These are phyloP conservation scores for Lucifuga dentata DNA, from an alignment of 2,113 vertebrate species.

Conservation along the genomic window DNA sequence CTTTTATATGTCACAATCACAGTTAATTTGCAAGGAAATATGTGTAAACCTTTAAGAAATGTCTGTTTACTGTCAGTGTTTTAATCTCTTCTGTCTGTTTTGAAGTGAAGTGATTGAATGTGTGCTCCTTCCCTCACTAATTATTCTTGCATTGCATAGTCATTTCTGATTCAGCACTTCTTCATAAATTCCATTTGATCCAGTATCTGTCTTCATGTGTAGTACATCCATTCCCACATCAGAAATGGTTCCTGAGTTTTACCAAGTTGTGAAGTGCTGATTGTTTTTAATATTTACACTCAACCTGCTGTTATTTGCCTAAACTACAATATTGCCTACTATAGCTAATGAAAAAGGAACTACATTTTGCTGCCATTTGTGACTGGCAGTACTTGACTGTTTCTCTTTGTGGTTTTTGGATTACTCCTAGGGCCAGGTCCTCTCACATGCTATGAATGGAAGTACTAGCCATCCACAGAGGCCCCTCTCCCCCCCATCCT, in stretches of 20 bases:
- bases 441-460: slow-evolving; percentile 90
- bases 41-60: slow-evolving; percentile 28
- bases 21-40: slow-evolving; percentile 31
- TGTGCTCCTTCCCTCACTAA: slow-evolving; percentile 47
- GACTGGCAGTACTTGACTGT: slow-evolving; percentile 7
- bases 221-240: background rate
- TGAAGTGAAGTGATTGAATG: slow-evolving; percentile 12
- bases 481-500: slow-evolving; percentile 90
- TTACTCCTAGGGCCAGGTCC: slow-evolving; percentile 87
- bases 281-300: background rate
- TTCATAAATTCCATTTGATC: slow-evolving; percentile 25
- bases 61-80: slow-evolving; percentile 33
- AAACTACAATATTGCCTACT: background rate
- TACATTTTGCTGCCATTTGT: slow-evolving; percentile 11
- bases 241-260: slow-evolving; percentile 12
- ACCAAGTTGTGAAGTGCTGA: background rate
- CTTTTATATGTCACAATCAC: slow-evolving; percentile 34
- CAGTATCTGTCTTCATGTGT: slow-evolving; percentile 18
- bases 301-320: slow-evolving; percentile 9
- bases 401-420: slow-evolving; percentile 62
- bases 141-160: slow-evolving; percentile 30
- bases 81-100: slow-evolving; percentile 49
- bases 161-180: slow-evolving; percentile 30
- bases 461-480: slow-evolving; percentile 87
- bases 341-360: background rate